phyloP scores from a whole-genome alignment of 2,888 invertebrate species.

The Geotrupes spiniger region DNA sequence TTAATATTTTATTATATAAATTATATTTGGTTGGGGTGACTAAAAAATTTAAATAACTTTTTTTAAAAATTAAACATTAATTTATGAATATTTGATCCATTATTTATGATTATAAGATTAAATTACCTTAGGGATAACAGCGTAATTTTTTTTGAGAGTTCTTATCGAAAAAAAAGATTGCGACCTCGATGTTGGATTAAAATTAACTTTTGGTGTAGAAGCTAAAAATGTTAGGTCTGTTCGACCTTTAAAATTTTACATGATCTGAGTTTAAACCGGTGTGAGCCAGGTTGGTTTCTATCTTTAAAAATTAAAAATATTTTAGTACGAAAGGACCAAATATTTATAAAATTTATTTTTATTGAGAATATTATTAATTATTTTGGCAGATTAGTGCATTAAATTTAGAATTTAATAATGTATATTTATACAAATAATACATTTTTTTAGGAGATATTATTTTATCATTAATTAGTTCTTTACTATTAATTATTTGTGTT shows the following conservation, averaged over 20 bases:
- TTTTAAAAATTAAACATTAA: conserved; percentile 47
- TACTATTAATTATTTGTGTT: conserved; percentile 59
- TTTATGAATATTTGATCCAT: conserved; percentile 56
- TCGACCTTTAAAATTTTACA: conserved; percentile 81
- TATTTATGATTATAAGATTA: conserved; percentile 62
- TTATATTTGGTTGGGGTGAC: conserved; percentile 65
- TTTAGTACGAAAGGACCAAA: conserved; percentile 79
- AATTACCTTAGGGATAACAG: conserved; percentile 86
- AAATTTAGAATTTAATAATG: conserved; percentile 69
- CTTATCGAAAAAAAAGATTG: conserved; percentile 72
- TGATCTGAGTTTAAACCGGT: conserved; percentile 88
- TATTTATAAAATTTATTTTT: conserved; percentile 57
- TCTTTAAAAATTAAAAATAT: conserved; percentile 60
- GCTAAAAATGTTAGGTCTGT: conserved; percentile 72
- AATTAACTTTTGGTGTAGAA: conserved; percentile 58
- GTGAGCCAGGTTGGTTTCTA: conserved; percentile 85
- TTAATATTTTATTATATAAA: conserved; percentile 30
- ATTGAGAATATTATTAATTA: conserved; percentile 47
- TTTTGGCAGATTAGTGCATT: conserved; percentile 69
- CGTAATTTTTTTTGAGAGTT: conserved; percentile 74
- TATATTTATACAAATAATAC: conserved; percentile 56
- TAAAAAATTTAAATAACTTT: conserved; percentile 60
- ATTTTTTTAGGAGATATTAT: conserved; percentile 64
- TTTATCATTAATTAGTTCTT: conserved; percentile 36
- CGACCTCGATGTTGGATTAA: conserved; percentile 72